A percentile compares a stretch with the other conserved stretches of the same genome.
Evolutionary conservation across 1,140 invertebrate genomes (phyloP).

Genomic region (Panagrolaimus sp.): DNA sequence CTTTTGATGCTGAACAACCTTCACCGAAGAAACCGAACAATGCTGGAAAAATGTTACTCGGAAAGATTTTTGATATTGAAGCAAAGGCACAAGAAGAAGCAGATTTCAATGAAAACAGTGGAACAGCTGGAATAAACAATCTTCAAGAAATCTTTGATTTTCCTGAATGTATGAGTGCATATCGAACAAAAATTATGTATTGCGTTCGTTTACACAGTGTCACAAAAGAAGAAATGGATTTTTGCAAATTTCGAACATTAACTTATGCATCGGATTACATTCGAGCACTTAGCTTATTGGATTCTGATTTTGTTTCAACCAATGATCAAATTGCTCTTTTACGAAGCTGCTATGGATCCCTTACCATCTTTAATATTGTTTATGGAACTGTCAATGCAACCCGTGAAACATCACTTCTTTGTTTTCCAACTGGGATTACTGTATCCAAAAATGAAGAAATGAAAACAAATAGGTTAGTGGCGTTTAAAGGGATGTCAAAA

Average conservation of each 20-base stretch:
- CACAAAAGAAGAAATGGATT: conserved; percentile 49
- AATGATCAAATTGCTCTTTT: conserved; percentile 45
- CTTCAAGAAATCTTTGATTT: conserved; percentile 30
- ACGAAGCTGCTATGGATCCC: conserved; percentile 38
- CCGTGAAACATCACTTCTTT: conserved; percentile 39
- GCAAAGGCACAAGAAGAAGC: conserved; percentile 30
- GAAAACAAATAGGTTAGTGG: conserved; percentile 16
- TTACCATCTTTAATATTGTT: conserved; percentile 50
- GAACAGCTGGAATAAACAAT: conserved; percentile 21
- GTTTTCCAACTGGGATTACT: conserved; percentile 45
- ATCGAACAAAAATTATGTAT: conserved; percentile 37
- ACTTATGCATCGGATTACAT: conserved; percentile 44
- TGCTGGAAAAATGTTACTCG: conserved; percentile 7
- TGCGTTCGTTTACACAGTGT: conserved; percentile 43
- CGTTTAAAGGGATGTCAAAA: background rate
- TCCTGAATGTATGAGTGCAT: conserved; percentile 36
- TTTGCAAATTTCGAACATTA: conserved; percentile 46
- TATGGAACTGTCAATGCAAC: conserved; percentile 34
- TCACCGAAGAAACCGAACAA: background rate
- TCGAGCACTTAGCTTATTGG: conserved; percentile 35
- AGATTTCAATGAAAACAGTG: conserved; percentile 39
- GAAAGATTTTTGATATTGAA: conserved; percentile 23
- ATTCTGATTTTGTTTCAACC: conserved; percentile 20
- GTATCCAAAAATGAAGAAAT: conserved; percentile 42
- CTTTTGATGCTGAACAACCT: background rate